Percentiles rank a stretch among this genome's conserved stretches.
Conservation (phyloP, 2,797 vertebrate species). For the Chelonia mydas region DNA sequence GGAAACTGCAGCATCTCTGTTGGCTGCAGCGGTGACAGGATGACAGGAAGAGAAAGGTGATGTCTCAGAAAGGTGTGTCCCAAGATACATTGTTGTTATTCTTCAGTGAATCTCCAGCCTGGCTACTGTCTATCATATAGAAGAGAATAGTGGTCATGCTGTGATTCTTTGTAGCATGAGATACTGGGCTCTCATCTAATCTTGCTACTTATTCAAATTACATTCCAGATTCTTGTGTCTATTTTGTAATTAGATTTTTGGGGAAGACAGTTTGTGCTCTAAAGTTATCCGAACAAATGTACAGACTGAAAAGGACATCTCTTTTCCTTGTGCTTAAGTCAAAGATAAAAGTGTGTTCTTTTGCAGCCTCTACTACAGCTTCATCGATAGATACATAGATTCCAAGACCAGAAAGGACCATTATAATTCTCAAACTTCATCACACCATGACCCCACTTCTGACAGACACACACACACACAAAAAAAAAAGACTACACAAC, state of each 20-base stretch:
- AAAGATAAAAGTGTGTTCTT: neutral
- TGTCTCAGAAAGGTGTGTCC: neutral
- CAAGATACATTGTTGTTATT: neutral
- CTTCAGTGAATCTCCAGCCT: neutral
- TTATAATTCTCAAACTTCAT: too few relatives aligned
- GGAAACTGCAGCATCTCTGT: neutral
- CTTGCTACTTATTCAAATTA: neutral
- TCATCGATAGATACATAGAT: too few relatives aligned
- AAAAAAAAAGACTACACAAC: too few relatives aligned
- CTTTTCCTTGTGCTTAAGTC: neutral
- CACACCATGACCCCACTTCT: too few relatives aligned
- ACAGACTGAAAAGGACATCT: neutral
- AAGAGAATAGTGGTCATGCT: neutral
- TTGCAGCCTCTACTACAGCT: neutral
- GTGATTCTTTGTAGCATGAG: neutral
- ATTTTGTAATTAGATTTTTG: neutral
- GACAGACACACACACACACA: too few relatives aligned
- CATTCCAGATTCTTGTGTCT: neutral
- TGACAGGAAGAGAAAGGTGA: neutral
- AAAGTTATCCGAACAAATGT: neutral
- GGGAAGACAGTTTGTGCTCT: neutral
- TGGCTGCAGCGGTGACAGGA: neutral
- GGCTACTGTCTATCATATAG: neutral
- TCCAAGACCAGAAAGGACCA: too few relatives aligned
- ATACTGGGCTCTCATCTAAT: neutral